Conservation (phyloP, 2,113 vertebrate species). For the Platanista minor region DNA sequence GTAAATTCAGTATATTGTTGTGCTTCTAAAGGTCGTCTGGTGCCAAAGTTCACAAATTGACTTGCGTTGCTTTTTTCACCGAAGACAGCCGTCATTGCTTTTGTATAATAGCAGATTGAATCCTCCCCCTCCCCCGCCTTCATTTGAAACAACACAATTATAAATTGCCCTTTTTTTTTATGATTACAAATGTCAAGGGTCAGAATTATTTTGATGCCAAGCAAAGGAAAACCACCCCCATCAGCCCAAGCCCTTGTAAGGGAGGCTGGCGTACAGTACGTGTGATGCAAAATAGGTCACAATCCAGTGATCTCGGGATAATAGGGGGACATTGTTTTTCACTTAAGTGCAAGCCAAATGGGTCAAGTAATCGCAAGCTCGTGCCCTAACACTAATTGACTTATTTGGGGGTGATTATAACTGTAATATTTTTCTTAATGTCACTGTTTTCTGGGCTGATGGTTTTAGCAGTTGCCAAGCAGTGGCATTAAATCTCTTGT, state of each 20-base stretch:
- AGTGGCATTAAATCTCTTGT: conserved; percentile 86
- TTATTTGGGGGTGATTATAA: conserved; percentile 86
- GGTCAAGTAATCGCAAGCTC: conserved; percentile 83
- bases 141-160: conserved; percentile 86
- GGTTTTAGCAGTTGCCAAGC: conserved; percentile 93
- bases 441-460: conserved; percentile 94
- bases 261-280: background rate
- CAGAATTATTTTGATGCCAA: conserved; percentile 77
- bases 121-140: conserved; percentile 75
- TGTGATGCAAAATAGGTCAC: conserved; percentile 81
- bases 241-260: conserved; percentile 14
- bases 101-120: conserved; percentile 86
- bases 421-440: conserved; percentile 89
- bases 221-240: conserved; percentile 17
- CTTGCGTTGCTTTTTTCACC: conserved; percentile 81
- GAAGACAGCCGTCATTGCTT: conserved; percentile 85
- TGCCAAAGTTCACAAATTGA: conserved; percentile 99
- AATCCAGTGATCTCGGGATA: conserved; percentile 70
- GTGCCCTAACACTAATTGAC: conserved; percentile 87
- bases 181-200: conserved; percentile 81
- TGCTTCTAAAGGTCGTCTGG: conserved; percentile 93
- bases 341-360: conserved; percentile 84
- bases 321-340: conserved; percentile 72
- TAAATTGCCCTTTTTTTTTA: conserved; percentile 72
- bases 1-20: conserved; percentile 88